Base-by-base conservation (phyloP, 2,113 vertebrate genomes). In the Muntiacus reevesi region DNA sequence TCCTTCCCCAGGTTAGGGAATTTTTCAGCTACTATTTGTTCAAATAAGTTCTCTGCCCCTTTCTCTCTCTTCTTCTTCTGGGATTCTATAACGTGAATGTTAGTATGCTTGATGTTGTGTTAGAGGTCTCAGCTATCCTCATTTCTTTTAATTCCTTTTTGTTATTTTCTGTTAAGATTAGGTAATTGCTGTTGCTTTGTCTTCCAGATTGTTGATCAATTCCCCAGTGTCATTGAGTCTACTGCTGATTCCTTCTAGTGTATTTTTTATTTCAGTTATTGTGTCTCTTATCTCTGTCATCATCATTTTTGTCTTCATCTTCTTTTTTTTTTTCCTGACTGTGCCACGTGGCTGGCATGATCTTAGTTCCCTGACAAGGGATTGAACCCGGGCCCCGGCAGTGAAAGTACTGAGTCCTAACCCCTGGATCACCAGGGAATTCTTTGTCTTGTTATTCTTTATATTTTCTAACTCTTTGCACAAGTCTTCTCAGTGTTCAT, bases 11-110 rank as follows among this genome's bases (percentile, higher is more conserved):
- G 47, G 10, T 82, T 82, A 82, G 10, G 79, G 79, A n/a, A 14
- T 52, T 52, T 82, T 82, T 82, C 79, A n/a, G 79, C 30, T 52
- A n/a, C 33, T 82, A 82, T 52, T 82, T 82, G 16, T 82, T 82
- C 47, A 82, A 12, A 13, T n/a, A 52, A 82, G 47, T 82, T 82
- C 47, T 82, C 47, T 82, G 30, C 30, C 30, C 1, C 10, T n/a
- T 21, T 82, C 30, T n/a, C 17, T 82, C 79, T n/a, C 62, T n/a
- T 1, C 78, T 78, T 28, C 43, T 82, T 52, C 79, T 82, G 30
- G 47, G 17, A n/a, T 11, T 10, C 47, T 81, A 81, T 81, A 81
- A 52, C 33, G 47, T 52, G 47, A 81, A 52, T 81, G 30, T n/a
- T 82, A n/a, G 47, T 81, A n/a, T n/a, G 47, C 10, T 52, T 81